Conservation (phyloP, 2,797 vertebrate species). For the Malurus leucopterus region DNA sequence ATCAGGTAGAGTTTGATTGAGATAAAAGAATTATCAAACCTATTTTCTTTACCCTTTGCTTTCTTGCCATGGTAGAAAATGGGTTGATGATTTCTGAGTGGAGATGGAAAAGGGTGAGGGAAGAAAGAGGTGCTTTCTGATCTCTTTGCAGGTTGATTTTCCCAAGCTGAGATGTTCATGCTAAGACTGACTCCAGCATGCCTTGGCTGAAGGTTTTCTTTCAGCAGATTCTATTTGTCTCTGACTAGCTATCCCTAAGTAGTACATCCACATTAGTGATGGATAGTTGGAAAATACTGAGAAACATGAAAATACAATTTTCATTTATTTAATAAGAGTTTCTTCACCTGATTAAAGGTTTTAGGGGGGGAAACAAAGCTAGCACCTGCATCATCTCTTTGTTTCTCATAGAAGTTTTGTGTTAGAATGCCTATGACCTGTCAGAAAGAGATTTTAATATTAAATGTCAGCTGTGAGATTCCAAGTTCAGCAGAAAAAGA, state of each 20-base stretch:
- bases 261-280: neutral
- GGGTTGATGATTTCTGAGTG: neutral
- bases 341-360: neutral
- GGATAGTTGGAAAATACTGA: neutral
- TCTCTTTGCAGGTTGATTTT: neutral
- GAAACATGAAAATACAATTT: neutral
- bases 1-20: neutral
- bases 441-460: neutral
- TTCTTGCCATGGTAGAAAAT: neutral
- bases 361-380: fast-evolving
- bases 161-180: neutral
- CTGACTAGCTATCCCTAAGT: neutral
- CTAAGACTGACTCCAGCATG: neutral
- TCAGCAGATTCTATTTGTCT: neutral
- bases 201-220: neutral
- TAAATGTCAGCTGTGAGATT: neutral
- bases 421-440: neutral
- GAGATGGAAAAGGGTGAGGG: neutral
- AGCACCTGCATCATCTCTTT: neutral
- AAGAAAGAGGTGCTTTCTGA: neutral
- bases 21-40: neutral
- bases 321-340: neutral
- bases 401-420: neutral
- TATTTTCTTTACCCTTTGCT: neutral
- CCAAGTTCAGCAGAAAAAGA: neutral